A percentile compares a stretch with the other conserved stretches of the same genome.
phyloP scores from a whole-genome alignment of 2,888 invertebrate genomes.

The Morinoia aosen region DNA sequence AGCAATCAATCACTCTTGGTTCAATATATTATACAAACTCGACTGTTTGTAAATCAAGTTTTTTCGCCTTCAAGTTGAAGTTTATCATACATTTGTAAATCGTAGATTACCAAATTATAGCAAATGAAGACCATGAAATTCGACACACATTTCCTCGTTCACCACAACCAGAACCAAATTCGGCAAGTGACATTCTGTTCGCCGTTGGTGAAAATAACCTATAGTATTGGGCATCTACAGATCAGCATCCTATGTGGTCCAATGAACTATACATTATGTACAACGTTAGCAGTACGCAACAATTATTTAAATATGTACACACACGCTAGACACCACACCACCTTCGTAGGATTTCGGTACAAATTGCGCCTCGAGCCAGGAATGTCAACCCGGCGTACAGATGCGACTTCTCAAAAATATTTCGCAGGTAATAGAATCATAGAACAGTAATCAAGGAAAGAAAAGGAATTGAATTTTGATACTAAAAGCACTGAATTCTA shows the following conservation, averaged over 20 bases:
- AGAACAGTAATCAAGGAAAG: background rate
- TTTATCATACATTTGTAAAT: background rate
- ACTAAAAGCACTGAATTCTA: background rate
- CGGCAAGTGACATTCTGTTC: background rate
- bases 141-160: background rate
- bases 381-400: background rate
- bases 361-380: background rate
- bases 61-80: no score
- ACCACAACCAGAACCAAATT: background rate
- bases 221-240: background rate
- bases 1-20: no score
- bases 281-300: background rate
- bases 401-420: background rate
- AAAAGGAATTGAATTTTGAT: background rate
- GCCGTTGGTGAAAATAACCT: background rate
- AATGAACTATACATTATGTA: constrained; percentile 18
- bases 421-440: background rate
- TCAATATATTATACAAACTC: no score
- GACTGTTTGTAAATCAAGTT: no score
- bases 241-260: constrained; percentile 37
- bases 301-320: constrained; percentile 5
- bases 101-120: background rate
- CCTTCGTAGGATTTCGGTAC: background rate
- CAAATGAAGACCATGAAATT: background rate
- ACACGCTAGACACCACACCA: background rate